Evolutionary conservation across 2,797 vertebrate species (phyloP), one percentile per base, ranked within the genome.

Genomic region (Pristis pectinata): DNA sequence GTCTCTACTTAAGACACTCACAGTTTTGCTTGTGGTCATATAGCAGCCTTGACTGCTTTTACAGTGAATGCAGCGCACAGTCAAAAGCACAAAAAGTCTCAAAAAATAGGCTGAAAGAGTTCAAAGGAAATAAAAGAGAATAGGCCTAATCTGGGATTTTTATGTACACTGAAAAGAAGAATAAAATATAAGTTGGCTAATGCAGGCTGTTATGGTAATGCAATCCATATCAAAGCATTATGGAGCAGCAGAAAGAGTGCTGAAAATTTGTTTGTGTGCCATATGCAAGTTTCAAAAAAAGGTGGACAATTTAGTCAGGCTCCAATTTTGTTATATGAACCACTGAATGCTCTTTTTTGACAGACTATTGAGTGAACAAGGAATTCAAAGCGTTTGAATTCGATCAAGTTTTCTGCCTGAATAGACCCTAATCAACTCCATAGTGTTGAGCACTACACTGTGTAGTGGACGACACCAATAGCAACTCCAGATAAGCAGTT

Each of bases 161-260:
- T 99, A 98, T 98, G 98, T 99, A 99, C 98, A 98, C 98, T 99
- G 98, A 99, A 99, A 98, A 98, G 98, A 98, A 98, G 98, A 99
- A 98, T 98, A 98, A 98, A 98, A 99, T 99, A 99, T 99, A 99
- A 98, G 97, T 99, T 99, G 97, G 97, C 98, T 97, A 98, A 98
- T 98, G 98, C 98, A 97, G 97, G 97, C 97, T 97, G 98, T 99
- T 99, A 98, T 98, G 97, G 98, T 98, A 97, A 97, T 98, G 97
- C 97, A 98, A 96, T 96, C 97, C 98, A 97, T 98, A 98, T 99
- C 98, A 99, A 98, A 98, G 98, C 98, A 97, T 98, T 98, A 98
- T 97, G 97, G 97, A 97, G 96, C 95, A 96, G 97, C 97, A 97
- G 97, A 99, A 97, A 98, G 97, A 97, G 96, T 94, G 96, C 95